Base-by-base conservation (phyloP, 2,888 invertebrate species). In the Imbricaverruca yamaguchii region DNA sequence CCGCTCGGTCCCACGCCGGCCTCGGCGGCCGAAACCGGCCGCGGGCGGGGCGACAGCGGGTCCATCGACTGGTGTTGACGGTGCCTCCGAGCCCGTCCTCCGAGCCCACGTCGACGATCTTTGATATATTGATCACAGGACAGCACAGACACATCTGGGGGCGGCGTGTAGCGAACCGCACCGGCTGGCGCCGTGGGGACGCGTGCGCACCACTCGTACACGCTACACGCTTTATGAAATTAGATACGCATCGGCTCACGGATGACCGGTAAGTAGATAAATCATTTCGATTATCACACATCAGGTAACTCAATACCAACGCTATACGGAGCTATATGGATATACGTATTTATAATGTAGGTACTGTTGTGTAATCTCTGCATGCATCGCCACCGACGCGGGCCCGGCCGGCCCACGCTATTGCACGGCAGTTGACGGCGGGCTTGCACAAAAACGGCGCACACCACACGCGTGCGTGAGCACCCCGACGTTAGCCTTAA, bases 91-190 rank as follows among this genome's bases (percentile, higher is more conserved):
- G 39, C 39, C 39, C 4, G 39, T 39, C 39, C 39, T 39, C 1
- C 39, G 39, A 39, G 1, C 39, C 39, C 39, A 39, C 21, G 11
- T 55, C 21, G 53, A 74, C 55, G 21, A 21, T 74, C 53, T 21
- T 55, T 55, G 74, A 74, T 74, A 74, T 74, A 74, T 74, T 74
- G 74, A 74, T 74, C 74, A 74, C 74, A 55, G 74, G 74, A 74
- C 74, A 74, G 74, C 55, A 74, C 74, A 55, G 7, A 21, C 74
- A 74, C 74, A 69, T 25, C 39, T 39, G 15, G 69, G 55, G 65
- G 7, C 65, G 23, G 23, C 65, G 65, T 6, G 23, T 23, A 23
- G 23, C 69, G 7, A 39, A 25, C 39, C 39, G 39, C 39, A 39
- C 39, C 4, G 39, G 39, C 39, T 39, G 39, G 39, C 39, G 39